phyloP scores from a whole-genome alignment of 30 jellyfish, hydroid and myxozoan species.

The Haliclystus octoradiatus region DNA sequence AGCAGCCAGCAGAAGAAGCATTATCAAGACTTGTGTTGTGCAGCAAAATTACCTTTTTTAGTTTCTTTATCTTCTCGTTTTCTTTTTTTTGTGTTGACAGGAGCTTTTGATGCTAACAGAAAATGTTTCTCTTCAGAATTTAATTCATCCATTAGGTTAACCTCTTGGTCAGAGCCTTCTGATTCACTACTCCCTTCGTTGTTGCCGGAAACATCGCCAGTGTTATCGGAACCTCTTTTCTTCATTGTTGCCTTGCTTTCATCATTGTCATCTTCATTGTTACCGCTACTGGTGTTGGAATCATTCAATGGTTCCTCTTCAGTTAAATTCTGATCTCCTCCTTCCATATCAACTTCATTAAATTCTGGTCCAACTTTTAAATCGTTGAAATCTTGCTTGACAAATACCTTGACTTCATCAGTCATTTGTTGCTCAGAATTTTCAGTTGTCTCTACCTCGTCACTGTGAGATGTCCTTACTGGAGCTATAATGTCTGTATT shows the following conservation, averaged over 20 bases:
- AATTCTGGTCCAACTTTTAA: constrained; percentile 43
- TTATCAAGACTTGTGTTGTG: too few relatives aligned
- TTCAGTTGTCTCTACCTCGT: neutral
- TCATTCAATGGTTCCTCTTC: constrained; percentile 17
- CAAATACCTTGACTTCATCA: constrained; percentile 10
- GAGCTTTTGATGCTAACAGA: constrained; percentile 13
- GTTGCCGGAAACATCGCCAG: neutral
- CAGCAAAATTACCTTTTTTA: too few relatives aligned
- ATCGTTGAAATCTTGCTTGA: constrained; percentile 42
- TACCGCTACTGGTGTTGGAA: neutral
- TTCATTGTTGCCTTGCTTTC: constrained; percentile 2
- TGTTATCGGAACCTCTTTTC: constrained; percentile 7
- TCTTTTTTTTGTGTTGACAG: neutral
- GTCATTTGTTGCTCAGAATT: neutral
- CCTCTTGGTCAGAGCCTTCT: constrained; percentile 16
- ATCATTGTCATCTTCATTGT: constrained; percentile 8
- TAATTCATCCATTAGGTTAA: constrained; percentile 13
- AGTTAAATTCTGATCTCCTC: constrained; percentile 3
- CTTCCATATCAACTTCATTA: constrained; percentile 20
- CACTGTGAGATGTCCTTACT: neutral
- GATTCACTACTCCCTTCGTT: neutral
- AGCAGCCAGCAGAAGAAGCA: too few relatives aligned
- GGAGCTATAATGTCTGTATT: neutral
- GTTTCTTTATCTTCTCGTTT: too few relatives aligned
- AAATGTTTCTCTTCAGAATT: constrained; percentile 41